These are phyloP conservation scores for Pelodiscus sinensis DNA, from an alignment of 2,113 vertebrate species.

Conservation along the genomic window DNA sequence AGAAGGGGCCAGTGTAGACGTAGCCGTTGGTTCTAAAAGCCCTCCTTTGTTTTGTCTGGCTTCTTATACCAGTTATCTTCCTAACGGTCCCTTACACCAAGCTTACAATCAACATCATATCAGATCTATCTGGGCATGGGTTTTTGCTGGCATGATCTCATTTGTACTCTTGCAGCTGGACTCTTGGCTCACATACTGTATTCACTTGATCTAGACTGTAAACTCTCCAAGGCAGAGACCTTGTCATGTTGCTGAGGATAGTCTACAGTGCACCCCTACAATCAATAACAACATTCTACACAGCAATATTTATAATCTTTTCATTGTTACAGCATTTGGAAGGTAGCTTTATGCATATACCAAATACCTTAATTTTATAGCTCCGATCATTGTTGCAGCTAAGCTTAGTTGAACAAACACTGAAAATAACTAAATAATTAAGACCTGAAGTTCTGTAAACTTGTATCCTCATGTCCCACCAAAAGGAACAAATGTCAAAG, in stretches of 20 bases:
- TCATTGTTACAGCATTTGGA: background rate
- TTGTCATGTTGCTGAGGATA: background rate
- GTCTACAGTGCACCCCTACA: background rate
- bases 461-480: background rate
- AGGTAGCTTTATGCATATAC: background rate
- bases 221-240: background rate
- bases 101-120: background rate
- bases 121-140: background rate
- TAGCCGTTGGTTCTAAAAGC: background rate
- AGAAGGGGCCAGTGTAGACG: too few species aligned
- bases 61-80: background rate
- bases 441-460: background rate
- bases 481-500: fast-evolving
- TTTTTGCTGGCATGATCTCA: background rate
- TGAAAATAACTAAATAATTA: background rate
- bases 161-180: background rate
- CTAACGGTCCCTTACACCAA: too few species aligned
- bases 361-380: background rate
- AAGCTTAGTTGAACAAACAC: background rate
- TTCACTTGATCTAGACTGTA: background rate
- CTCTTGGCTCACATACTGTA: background rate
- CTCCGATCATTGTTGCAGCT: background rate
- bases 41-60: background rate
- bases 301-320: background rate
- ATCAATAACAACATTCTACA: background rate